A percentile compares a stretch with the other conserved stretches of the same genome.
Conservation (phyloP, 1,140 invertebrate species). For the Caenorhabditis briggsae region DNA sequence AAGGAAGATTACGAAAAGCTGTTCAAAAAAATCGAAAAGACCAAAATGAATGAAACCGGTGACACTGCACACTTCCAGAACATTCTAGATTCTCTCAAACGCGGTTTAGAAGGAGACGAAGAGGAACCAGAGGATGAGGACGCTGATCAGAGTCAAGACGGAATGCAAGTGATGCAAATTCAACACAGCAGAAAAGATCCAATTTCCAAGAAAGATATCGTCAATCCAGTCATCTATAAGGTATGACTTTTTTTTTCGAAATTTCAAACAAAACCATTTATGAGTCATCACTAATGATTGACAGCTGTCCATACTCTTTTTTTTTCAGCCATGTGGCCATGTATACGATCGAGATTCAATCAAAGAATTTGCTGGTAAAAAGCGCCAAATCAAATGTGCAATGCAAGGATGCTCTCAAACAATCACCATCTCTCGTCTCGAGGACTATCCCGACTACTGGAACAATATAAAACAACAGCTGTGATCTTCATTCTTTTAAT, state of each 20-base stretch:
- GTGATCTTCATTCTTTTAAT: not conserved
- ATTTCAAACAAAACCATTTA: not conserved
- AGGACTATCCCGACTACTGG: constrained; percentile 11
- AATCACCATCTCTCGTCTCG: not conserved
- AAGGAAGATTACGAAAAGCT: not conserved
- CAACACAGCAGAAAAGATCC: constrained; percentile 29
- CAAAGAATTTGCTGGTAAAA: constrained; percentile 9
- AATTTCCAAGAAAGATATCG: constrained; percentile 49
- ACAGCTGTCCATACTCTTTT: not conserved
- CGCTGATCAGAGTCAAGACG: not conserved
- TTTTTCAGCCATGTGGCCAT: constrained; percentile 3
- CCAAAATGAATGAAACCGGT: not conserved
- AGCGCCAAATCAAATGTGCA: constrained; percentile 8
- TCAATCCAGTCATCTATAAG: constrained; percentile 26
- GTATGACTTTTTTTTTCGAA: not conserved
- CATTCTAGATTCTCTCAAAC: not conserved
- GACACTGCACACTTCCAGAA: not conserved
- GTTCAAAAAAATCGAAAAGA: not conserved
- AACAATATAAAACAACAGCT: constrained; percentile 5
- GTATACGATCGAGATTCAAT: constrained; percentile 42
- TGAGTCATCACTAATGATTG: too few species aligned
- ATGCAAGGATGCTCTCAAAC: constrained; percentile 44
- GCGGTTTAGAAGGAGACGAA: not conserved
- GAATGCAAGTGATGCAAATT: constrained; percentile 19
- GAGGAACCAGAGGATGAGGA: not conserved